Conservation (phyloP, 2,113 vertebrate species). For the Chlorodrepanis virens region DNA sequence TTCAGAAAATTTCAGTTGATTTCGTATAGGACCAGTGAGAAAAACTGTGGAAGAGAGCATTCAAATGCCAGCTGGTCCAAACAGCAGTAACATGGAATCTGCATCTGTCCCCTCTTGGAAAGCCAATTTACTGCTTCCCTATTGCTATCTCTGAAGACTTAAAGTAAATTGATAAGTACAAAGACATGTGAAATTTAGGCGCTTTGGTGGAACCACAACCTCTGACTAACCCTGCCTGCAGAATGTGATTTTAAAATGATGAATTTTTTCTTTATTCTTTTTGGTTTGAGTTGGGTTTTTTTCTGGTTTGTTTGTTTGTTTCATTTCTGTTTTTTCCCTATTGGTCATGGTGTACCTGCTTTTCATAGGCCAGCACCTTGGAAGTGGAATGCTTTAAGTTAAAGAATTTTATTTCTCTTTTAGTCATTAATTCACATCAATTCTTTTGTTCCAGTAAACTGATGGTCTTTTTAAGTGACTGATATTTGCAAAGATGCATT, state of each 20-base stretch:
- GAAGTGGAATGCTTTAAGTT: background rate
- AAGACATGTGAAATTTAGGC: background rate
- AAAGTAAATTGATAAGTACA: background rate
- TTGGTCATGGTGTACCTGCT: background rate
- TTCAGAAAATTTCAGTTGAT: background rate
- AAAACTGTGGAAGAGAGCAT: background rate
- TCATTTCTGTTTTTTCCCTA: background rate
- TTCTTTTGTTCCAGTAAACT: background rate
- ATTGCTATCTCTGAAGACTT: background rate
- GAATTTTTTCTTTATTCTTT: background rate
- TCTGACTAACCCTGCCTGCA: background rate
- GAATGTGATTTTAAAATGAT: background rate
- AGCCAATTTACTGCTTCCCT: background rate
- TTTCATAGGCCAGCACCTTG: background rate
- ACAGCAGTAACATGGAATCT: background rate
- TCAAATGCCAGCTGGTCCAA: background rate
- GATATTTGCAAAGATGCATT: background rate
- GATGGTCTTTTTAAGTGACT: background rate
- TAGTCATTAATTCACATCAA: background rate
- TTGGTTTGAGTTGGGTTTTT: background rate
- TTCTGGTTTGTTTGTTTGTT: background rate
- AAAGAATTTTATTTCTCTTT: background rate
- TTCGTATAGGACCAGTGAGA: background rate
- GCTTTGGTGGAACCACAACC: background rate
- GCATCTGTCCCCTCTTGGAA: background rate